Percentiles rank a stretch among this genome's conserved stretches.
Conservation (phyloP, 2,797 vertebrate species). For the Erithacus rubecula region DNA sequence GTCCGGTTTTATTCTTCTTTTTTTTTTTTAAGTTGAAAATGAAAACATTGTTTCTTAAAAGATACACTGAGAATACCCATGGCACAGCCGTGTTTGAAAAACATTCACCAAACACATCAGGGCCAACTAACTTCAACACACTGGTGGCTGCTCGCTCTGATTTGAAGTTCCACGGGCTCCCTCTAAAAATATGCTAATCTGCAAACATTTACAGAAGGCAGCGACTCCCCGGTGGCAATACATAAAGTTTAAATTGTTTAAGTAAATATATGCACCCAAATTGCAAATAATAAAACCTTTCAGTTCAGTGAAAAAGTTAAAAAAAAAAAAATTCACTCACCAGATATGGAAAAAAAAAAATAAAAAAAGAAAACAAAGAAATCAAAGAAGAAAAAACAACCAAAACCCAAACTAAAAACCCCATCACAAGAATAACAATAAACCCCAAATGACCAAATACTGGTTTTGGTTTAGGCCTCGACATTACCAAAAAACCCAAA, state of each 20-base stretch:
- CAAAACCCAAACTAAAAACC: not conserved
- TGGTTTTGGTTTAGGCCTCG: not conserved
- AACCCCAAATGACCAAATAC: not conserved
- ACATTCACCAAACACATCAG: conserved; percentile 59
- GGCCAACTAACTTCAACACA: conserved; percentile 56
- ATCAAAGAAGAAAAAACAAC: too few relatives aligned
- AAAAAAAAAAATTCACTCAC: not conserved
- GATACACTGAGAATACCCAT: not conserved
- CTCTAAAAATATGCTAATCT: conserved; percentile 82
- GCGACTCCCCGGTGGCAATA: conserved; percentile 71
- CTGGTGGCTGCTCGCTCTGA: conserved; percentile 38
- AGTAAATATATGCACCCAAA: conserved; percentile 59
- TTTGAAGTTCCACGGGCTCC: conserved; percentile 76
- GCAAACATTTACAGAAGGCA: conserved; percentile 85
- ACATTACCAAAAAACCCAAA: not conserved
- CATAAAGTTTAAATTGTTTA: conserved; percentile 67
- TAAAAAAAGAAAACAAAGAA: too few relatives aligned
- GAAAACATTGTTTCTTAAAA: not conserved
- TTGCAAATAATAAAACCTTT: conserved; percentile 36
- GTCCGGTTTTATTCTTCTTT: not conserved
- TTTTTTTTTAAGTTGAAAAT: not conserved
- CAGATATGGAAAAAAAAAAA: too few relatives aligned
- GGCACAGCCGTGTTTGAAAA: conserved; percentile 39
- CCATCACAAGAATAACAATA: not conserved
- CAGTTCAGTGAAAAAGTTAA: not conserved